Evolutionary conservation across 2,888 invertebrate genomes (phyloP).

Genomic region (Strigamia transsilvanica): DNA sequence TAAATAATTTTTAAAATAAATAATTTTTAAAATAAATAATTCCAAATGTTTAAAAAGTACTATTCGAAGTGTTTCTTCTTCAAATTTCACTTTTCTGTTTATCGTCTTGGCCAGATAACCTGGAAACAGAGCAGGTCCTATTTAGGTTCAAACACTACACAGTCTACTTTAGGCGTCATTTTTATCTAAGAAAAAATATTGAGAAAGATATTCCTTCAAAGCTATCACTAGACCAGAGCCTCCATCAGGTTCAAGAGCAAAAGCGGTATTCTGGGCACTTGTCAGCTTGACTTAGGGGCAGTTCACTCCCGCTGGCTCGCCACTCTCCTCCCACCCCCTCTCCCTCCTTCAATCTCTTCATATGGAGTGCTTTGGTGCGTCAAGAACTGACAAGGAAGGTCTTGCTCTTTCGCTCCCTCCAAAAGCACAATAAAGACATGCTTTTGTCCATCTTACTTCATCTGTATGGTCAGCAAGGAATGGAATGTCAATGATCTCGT

Average conservation of each 20-base stretch:
- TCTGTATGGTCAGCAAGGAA: background rate
- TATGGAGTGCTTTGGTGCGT: constrained; percentile 40
- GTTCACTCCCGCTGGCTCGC: constrained; percentile 28
- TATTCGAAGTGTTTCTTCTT: too few species aligned
- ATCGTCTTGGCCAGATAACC: background rate
- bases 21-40: background rate
- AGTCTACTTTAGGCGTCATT: constrained; percentile 6
- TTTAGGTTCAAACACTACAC: background rate
- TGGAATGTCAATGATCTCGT: background rate
- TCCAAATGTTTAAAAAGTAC: too few species aligned
- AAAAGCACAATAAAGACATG: constrained; percentile 28
- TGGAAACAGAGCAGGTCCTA: background rate
- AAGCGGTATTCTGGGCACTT: constrained; percentile 22
- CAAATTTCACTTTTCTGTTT: background rate
- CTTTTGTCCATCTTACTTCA: constrained; percentile 29
- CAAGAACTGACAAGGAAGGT: constrained; percentile 26
- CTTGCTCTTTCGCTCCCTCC: constrained; percentile 12
- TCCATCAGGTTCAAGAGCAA: background rate
- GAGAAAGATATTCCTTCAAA: constrained; percentile 23
- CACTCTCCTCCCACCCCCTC: constrained; percentile 3
- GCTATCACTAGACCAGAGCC: constrained; percentile 21
- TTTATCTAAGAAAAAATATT: constrained; percentile 10
- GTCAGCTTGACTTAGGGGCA: constrained; percentile 35
- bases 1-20: background rate
- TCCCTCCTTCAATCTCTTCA: constrained; percentile 26